These are phyloP conservation scores for Scaptomyza tumidula DNA, from an alignment of 2,888 invertebrate species.

Conservation along the genomic window DNA sequence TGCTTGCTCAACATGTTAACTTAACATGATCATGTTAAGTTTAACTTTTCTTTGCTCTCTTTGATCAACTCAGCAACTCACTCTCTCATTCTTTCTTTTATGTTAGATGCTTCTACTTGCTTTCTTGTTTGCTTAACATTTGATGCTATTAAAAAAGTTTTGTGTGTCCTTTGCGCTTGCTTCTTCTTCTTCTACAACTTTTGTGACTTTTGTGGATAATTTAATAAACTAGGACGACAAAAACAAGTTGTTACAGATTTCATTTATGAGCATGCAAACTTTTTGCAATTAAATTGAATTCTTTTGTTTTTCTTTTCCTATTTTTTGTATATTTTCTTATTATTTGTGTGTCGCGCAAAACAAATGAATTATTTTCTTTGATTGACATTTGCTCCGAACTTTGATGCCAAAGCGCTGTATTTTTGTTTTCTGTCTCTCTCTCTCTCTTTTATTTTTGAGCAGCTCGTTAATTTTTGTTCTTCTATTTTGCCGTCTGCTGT, in stretches of 20 bases:
- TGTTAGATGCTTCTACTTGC: too few relatives aligned
- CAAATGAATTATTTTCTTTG: slow-evolving; percentile 41
- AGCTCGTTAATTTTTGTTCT: slow-evolving; percentile 57
- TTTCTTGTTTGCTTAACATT: slow-evolving; percentile 32
- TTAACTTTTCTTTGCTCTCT: not conserved
- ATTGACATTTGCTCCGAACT: slow-evolving; percentile 37
- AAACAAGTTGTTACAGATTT: slow-evolving; percentile 51
- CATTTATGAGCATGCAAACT: slow-evolving; percentile 56
- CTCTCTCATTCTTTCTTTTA: not conserved
- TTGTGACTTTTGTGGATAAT: slow-evolving; percentile 50
- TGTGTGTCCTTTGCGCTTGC: not conserved
- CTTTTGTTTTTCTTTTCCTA: slow-evolving; percentile 36
- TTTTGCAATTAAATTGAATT: slow-evolving; percentile 48
- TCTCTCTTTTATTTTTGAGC: slow-evolving; percentile 10
- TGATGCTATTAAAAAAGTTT: slow-evolving; percentile 61
- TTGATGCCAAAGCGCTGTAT: slow-evolving; percentile 9
- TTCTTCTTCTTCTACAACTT: slow-evolving; percentile 10
- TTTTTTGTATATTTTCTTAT: too few relatives aligned
- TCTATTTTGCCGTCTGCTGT: slow-evolving; percentile 36
- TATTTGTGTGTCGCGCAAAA: slow-evolving; percentile 7
- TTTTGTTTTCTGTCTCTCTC: slow-evolving; percentile 15
- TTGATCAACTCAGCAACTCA: not conserved
- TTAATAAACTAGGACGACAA: slow-evolving; percentile 55
- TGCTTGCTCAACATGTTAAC: not conserved
- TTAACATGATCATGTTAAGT: not conserved